phyloP scores from a whole-genome alignment of 92 coral and sea anemone genomes.

The Epizoanthus ramosus region DNA sequence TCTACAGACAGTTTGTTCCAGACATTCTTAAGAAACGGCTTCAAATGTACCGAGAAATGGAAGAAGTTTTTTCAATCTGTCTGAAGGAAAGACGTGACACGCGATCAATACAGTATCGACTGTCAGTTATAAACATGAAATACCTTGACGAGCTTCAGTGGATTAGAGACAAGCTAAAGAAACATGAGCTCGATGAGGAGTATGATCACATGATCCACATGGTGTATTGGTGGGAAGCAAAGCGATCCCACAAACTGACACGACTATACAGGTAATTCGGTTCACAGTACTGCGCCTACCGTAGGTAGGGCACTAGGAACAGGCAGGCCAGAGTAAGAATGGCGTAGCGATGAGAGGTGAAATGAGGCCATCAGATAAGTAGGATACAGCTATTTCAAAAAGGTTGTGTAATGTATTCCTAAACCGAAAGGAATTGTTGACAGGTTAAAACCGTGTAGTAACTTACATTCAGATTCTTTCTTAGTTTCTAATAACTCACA shows the following conservation, averaged over 20 bases:
- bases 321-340: too few relatives aligned
- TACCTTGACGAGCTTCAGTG: conserved; percentile 81
- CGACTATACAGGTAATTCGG: conserved; percentile 60
- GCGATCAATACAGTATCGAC: conserved; percentile 51
- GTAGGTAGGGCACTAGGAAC: too few relatives aligned
- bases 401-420: too few relatives aligned
- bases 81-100: conserved; percentile 59
- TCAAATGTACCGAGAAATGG: conserved; percentile 83
- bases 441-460: too few relatives aligned
- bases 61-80: conserved; percentile 85
- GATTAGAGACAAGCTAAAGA: conserved; percentile 73
- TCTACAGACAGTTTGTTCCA: conserved; percentile 89
- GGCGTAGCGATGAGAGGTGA: too few relatives aligned
- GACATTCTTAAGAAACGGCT: conserved; percentile 74
- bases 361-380: too few relatives aligned
- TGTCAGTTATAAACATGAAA: conserved; percentile 59
- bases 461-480: too few relatives aligned
- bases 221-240: conserved; percentile 86
- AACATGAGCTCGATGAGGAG: conserved; percentile 81
- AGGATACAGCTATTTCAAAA: too few relatives aligned
- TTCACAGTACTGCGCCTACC: too few relatives aligned
- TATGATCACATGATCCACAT: conserved; percentile 73
- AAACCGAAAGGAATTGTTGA: too few relatives aligned
- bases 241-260: conserved; percentile 78
- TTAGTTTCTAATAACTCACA: too few relatives aligned